These are phyloP conservation scores for Leptarthrus brevirostris DNA, from an alignment of 2,888 invertebrate genomes.

Conservation along the genomic window DNA sequence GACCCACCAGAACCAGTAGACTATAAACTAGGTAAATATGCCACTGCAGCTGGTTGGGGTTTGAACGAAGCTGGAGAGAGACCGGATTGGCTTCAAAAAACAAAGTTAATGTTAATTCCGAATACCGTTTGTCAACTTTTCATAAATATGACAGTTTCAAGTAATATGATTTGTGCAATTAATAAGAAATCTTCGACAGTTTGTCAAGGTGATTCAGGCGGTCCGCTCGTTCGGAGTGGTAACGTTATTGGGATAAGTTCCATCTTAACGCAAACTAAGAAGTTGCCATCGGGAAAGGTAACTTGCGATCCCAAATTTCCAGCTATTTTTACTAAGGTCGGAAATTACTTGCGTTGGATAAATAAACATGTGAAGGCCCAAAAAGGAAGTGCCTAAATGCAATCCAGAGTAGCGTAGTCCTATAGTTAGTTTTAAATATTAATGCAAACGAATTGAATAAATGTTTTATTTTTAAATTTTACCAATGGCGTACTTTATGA, in stretches of 20 bases:
- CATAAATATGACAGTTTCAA: background rate
- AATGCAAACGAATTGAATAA: too few relatives aligned
- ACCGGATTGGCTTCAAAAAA: background rate
- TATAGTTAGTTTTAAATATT: too few relatives aligned
- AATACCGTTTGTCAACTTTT: background rate
- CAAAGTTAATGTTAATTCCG: background rate
- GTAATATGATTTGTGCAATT: background rate
- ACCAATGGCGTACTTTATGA: too few relatives aligned
- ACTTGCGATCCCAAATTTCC: background rate
- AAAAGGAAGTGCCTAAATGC: too few relatives aligned
- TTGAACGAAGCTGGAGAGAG: background rate
- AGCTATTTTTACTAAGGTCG: background rate
- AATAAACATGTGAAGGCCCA: background rate
- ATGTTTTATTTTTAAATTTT: too few relatives aligned
- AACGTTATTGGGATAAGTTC: background rate
- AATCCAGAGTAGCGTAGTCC: too few relatives aligned
- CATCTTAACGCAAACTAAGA: background rate
- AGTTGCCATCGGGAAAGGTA: background rate
- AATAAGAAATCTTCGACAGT: background rate
- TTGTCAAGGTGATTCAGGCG: slow-evolving; percentile 6
- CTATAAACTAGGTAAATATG: background rate
- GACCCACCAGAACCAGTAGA: background rate
- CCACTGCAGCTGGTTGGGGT: slow-evolving; percentile 10
- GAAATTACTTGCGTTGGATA: background rate
- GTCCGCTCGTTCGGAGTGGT: background rate